Base-by-base conservation (phyloP, 2,888 invertebrate genomes). In the Yponomeuta plumbellus region DNA sequence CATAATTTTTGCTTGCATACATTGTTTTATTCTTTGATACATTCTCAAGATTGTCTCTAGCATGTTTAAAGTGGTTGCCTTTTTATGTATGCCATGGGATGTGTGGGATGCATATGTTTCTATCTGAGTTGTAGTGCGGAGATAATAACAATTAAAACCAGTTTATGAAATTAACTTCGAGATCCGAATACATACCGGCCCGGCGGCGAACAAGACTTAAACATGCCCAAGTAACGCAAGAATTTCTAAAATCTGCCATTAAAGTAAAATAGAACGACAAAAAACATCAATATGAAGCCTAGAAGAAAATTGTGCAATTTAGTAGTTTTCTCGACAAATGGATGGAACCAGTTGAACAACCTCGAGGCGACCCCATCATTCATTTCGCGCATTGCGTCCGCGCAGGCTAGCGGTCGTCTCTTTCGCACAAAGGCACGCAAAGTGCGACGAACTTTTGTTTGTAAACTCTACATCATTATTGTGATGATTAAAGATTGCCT, bases 261-360 rank as follows among this genome's bases (percentile, higher is more conserved):
- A 52, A 52, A 52, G 17, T 52, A 52, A 52, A 52, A 17, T 52
- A 17, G 44, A 13, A 17, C 44, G 10, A 44, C 13, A 5, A 52
- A 52, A 52, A 52, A 52, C 2, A 17, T 17, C 44, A 13, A 3
- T 8, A 17, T 26, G 39, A 23, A 65, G 56, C 23, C 57, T 65
- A 56, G 26, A 56, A 64, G 57, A 56, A 64, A 64, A 64, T 64
- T 64, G 56, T 26, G 26, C 56, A 65, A 65, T 65, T 59, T 65
- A 6, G 22, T 65, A 56, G 34, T 65, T 65, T 65, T 56, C 65
- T 65, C 57, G 26, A 57, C 23, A 65, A 34, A 57, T 65, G 59
- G 66, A 66, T 75, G 75, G 76, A 77, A 79, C 5, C 82, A 73
- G 89, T 85, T 86, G 81, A 86, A 83, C 76, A 81, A 88, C 86